A percentile compares a stretch with the other conserved stretches of the same genome.
Evolutionary conservation across 2,797 vertebrate species (phyloP).

Genomic region (Heterohyrax brucei): DNA sequence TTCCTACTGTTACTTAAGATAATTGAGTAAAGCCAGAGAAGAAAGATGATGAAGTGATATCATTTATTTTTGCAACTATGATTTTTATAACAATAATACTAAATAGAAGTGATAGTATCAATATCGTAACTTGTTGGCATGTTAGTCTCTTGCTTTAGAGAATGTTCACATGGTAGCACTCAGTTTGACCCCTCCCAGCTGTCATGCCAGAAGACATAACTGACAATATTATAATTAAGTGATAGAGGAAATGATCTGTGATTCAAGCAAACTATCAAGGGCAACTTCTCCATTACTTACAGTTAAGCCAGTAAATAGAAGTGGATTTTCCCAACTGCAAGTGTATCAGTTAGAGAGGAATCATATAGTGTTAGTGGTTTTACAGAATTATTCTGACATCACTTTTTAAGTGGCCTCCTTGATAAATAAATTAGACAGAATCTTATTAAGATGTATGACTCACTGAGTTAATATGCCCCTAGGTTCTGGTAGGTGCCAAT

Average conservation of each 20-base stretch:
- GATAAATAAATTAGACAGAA: not conserved
- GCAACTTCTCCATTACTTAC: not conserved
- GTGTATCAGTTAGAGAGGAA: not conserved
- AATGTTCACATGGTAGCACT: not conserved
- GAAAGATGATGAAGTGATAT: not conserved
- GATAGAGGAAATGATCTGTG: not conserved
- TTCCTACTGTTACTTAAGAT: not conserved
- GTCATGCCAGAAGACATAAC: not conserved
- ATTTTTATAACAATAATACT: not conserved
- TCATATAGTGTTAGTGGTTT: not conserved
- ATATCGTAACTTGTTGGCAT: not conserved
- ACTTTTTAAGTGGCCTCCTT: not conserved
- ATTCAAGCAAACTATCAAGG: not conserved
- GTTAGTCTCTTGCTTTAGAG: not conserved
- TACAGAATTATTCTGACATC: not conserved
- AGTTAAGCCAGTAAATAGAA: not conserved
- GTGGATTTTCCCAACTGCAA: not conserved
- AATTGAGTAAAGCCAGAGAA: not conserved
- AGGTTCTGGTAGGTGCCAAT: not conserved
- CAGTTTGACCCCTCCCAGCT: not conserved
- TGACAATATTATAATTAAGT: constrained; percentile 5
- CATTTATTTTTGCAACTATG: not conserved
- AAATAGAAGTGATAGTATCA: not conserved
- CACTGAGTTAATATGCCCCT: not conserved
- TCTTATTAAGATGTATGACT: not conserved